These are phyloP conservation scores for Phallusia fumigata DNA, from an alignment of 23 tunicate genomes.

Conservation along the genomic window DNA sequence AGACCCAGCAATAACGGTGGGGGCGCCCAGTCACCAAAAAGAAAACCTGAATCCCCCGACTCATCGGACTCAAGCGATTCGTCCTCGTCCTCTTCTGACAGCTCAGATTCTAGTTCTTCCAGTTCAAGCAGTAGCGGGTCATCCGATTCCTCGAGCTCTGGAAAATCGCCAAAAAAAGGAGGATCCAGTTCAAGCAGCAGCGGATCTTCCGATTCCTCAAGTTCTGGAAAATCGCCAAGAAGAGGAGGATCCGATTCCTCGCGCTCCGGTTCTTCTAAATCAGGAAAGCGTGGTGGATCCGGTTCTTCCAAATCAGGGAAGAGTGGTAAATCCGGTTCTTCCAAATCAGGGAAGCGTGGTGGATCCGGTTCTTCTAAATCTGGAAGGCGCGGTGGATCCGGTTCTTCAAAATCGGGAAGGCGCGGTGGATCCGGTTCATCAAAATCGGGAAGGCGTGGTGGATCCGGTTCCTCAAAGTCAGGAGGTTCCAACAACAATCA, in stretches of 20 bases:
- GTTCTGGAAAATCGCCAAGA: not conserved
- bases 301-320: not conserved
- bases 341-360: not conserved
- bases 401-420: not conserved
- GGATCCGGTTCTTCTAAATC: not conserved
- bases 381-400: not conserved
- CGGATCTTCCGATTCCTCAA: not conserved
- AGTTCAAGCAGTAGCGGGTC: not conserved
- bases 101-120: not conserved
- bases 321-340: not conserved
- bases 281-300: not conserved
- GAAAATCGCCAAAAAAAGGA: not conserved
- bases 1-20: too few relatives aligned
- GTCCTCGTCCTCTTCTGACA: too few relatives aligned
- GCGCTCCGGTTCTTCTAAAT: not conserved
- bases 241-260: not conserved
- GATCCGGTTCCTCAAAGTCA: not conserved
- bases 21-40: too few relatives aligned
- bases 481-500: constrained; percentile 2
- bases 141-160: not conserved
- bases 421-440: not conserved
- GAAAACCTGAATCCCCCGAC: too few relatives aligned
- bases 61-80: too few relatives aligned
- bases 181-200: not conserved
- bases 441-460: not conserved